Base-by-base conservation (phyloP, 37 sponge, comb jelly and placozoan species). In the Chondrilla cf. caribensis region DNA sequence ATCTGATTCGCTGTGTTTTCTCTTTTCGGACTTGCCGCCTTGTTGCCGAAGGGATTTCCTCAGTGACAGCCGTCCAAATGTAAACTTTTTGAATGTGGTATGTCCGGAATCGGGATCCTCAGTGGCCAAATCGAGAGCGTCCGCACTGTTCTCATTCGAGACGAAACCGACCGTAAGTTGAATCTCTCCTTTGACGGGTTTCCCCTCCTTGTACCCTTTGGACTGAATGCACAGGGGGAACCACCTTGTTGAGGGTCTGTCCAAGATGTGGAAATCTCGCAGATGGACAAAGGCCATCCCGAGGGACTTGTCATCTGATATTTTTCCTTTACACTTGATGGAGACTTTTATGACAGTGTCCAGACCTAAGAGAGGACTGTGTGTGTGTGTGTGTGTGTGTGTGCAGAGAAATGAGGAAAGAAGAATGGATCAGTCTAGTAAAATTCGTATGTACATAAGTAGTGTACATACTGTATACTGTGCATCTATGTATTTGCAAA, bases 301-400 rank as follows among this genome's bases (percentile, higher is more conserved):
- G 1, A 68, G 19, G 19, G 32, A 28, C 37, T 68, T 68, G 19
- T 68, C 70, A 3, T 68, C 70, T 3, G 35, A 31, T 21, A 68
- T 21, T 35, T n/a, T 68, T 35, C 70, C 70, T 29, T 68, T 68
- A 28, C 70, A 68, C 7, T 68, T 68, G 25, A 68, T 19, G 37
- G 70, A 68, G 36, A 68, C 70, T 29, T 68, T 68, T 3, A 68
- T 37, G 18, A 68, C 32, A 4, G 70, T 68, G 37, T 68, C 70
- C 37, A 68, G 37, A 19, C 70, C 70, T 29, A 36, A 19, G 6
- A 68, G 37, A 31, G 70, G 70, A 9, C 70, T 68, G 32, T n/a
- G n/a, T n/a, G n/a, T n/a, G n/a, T n/a, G n/a, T n/a, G n/a, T n/a
- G n/a, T n/a, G n/a, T n/a, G n/a, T n/a, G n/a, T n/a, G n/a, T n/a